A percentile compares a stretch with the other conserved stretches of the same genome.
These are phyloP conservation scores for Mormyrus hasselquistii DNA, from an alignment of 2,797 vertebrate genomes.

Conservation along the genomic window DNA sequence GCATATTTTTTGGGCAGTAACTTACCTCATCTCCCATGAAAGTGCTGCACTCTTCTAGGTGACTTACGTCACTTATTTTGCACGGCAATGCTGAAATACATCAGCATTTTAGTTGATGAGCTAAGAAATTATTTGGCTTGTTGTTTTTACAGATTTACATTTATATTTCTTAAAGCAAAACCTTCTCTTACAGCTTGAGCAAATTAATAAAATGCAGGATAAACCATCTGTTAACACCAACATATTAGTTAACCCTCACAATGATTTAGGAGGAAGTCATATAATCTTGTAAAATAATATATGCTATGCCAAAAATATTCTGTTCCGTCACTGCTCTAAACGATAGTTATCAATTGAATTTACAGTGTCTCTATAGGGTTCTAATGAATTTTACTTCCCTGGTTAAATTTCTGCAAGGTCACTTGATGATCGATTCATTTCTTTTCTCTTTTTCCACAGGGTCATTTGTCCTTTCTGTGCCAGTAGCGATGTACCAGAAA, in stretches of 20 bases:
- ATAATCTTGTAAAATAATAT: background rate
- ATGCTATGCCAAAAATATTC: background rate
- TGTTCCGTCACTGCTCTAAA: background rate
- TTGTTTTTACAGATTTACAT: background rate
- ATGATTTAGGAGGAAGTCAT: background rate
- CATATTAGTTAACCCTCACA: background rate
- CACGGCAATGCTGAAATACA: background rate
- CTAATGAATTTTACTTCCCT: background rate
- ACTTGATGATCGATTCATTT: background rate
- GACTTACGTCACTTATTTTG: background rate
- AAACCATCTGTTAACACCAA: background rate
- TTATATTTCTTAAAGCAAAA: background rate
- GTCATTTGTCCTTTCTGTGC: constrained; percentile 54
- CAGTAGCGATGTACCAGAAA: constrained; percentile 52
- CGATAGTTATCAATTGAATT: background rate
- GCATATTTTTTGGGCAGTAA: background rate
- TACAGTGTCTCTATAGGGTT: background rate
- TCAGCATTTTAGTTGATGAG: background rate
- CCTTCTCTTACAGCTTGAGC: background rate
- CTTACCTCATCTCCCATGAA: background rate
- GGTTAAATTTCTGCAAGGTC: background rate
- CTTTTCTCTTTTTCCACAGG: constrained; percentile 34
- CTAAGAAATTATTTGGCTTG: background rate
- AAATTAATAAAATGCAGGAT: background rate
- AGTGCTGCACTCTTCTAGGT: background rate